A percentile compares a stretch with the other conserved stretches of the same genome.
phyloP scores from a whole-genome alignment of 2,113 vertebrate genomes.

The Abramis brama region DNA sequence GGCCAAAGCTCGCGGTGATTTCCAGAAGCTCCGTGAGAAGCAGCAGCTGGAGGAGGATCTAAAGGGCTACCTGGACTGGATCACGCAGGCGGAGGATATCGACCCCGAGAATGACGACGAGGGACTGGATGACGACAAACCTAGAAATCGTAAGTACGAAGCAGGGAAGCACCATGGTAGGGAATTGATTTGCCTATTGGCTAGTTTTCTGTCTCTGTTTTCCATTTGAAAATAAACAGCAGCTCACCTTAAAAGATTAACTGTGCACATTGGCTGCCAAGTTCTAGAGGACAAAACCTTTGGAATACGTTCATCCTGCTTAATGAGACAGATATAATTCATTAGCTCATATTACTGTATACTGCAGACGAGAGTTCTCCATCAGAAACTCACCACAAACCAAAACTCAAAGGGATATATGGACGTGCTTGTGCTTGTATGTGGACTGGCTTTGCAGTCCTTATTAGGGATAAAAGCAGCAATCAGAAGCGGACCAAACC shows the following conservation, averaged over 20 bases:
- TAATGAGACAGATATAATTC: neutral
- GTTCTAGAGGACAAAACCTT: neutral
- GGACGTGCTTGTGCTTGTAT: neutral
- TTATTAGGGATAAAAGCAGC: constrained; percentile 1
- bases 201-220: neutral
- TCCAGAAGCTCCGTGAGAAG: constrained; percentile 96
- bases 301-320: neutral
- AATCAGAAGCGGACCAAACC: neutral
- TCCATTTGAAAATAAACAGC: neutral
- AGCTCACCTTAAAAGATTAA: neutral
- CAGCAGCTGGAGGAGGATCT: constrained; percentile 97
- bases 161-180: neutral
- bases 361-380: neutral
- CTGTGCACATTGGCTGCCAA: neutral
- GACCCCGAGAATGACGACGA: constrained; percentile 99
- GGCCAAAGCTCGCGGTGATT: constrained; percentile 95
- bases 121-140: constrained; percentile 94
- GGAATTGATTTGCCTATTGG: neutral
- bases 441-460: neutral
- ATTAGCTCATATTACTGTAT: neutral
- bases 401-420: neutral
- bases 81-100: constrained; percentile 98
- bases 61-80: constrained; percentile 99
- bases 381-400: neutral
- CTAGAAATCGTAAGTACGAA: constrained; percentile 89